Evolutionary conservation across 2,888 invertebrate genomes (phyloP).

Genomic region (Acanthosepion pharaonis): DNA sequence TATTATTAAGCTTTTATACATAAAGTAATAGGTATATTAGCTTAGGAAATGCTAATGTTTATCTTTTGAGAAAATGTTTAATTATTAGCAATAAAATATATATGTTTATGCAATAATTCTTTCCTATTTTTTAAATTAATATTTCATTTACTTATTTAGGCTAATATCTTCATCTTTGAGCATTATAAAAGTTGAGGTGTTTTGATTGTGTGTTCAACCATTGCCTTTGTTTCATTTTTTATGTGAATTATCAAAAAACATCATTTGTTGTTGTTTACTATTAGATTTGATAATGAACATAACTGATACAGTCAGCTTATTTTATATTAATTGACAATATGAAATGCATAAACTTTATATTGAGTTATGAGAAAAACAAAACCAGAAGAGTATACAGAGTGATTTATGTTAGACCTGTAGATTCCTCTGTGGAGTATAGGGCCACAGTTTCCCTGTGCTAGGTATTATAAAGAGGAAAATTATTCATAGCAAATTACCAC

Average conservation of each 20-base stretch:
- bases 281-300: too few species aligned
- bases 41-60: conserved; percentile 12
- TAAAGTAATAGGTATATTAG: background rate
- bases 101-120: too few species aligned
- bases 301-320: background rate
- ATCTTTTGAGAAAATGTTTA: background rate
- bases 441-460: too few species aligned
- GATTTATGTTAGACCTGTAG: background rate
- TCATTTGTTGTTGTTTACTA: too few species aligned
- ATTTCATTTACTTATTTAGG: too few species aligned
- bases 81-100: too few species aligned
- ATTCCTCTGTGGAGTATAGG: too few species aligned
- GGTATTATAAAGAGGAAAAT: background rate
- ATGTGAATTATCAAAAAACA: too few species aligned
- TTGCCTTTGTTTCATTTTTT: too few species aligned
- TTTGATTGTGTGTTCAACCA: too few species aligned
- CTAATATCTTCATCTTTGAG: background rate
- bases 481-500: background rate
- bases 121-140: too few species aligned
- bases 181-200: background rate
- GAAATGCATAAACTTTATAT: background rate
- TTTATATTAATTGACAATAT: background rate
- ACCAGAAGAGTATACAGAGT: background rate
- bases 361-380: background rate
- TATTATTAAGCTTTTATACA: background rate